These are phyloP conservation scores for Conops quadrifasciatus DNA, from an alignment of 2,888 invertebrate genomes.

Conservation along the genomic window DNA sequence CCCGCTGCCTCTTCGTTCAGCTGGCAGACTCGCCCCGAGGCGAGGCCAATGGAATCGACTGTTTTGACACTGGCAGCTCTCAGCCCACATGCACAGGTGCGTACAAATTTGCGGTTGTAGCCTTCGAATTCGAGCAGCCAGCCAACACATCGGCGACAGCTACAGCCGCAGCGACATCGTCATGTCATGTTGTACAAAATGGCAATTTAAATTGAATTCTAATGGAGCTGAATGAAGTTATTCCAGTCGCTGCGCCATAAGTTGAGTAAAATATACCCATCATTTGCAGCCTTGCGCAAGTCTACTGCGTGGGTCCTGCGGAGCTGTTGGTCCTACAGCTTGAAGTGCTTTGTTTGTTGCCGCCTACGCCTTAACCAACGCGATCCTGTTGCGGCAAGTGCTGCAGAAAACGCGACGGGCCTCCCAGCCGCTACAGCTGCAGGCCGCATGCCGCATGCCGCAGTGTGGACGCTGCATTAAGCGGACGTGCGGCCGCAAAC, in stretches of 20 bases:
- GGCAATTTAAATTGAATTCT: slow-evolving; percentile 42
- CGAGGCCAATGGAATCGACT: neutral
- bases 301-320: slow-evolving; percentile 23
- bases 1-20: neutral
- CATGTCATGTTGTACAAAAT: slow-evolving; percentile 44
- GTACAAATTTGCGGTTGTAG: slow-evolving; percentile 21
- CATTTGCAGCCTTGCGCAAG: neutral
- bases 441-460: no score
- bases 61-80: neutral
- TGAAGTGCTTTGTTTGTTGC: no score
- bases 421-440: no score
- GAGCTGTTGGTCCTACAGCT: neutral
- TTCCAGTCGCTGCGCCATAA: slow-evolving; percentile 12
- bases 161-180: slow-evolving; percentile 38
- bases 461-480: no score
- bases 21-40: neutral
- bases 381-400: no score
- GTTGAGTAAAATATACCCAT: neutral
- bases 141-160: slow-evolving; percentile 38
- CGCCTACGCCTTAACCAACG: no score
- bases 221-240: slow-evolving; percentile 25
- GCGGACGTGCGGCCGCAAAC: no score
- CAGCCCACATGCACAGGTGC: slow-evolving; percentile 15
- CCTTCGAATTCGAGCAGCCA: slow-evolving; percentile 1
- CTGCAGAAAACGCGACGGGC: no score